Evolutionary conservation across 1,140 invertebrate genomes (phyloP), one percentile per base, ranked within the genome.

Genomic region (Sarcophaga peregrina): DNA sequence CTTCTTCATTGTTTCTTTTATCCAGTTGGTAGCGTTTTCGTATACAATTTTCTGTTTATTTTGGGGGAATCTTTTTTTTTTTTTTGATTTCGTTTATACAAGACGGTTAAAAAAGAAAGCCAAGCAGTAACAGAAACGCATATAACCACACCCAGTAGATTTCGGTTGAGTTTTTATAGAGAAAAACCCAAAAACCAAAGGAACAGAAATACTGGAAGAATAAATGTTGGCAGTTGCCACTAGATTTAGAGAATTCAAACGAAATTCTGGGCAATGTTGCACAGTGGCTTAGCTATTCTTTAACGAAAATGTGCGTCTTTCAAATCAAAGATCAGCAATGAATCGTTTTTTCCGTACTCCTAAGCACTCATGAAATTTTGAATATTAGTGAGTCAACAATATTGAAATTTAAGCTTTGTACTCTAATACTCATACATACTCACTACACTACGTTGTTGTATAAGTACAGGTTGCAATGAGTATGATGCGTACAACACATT

Each of bases 71-170:
- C 20, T 20, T 10, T 68, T 68, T 20, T n/a, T 68, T 7, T 68
- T 17, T 68, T 11, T 3, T 17, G 58, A 5, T 25, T 68, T 25
- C 8, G 17, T 20, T 68, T 68, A n/a, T 68, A 25, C n/a, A 68
- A 68, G 62, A 68, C 62, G 62, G n/a, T 25, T 37, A 68, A 68
- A 62, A 68, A 68, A 68, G 62, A 68, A 68, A 68, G 62, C 17
- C 17, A 20, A 25, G 62, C 10, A 20, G 62, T 68, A 68, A 68
- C 62, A 68, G 25, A 68, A 68, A 68, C 62, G 62, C 62, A 8
- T 68, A 68, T 68, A 20, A 68, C 62, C 62, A 68, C 62, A 68
- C 62, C 17, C 62, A 20, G 9, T 20, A 68, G 8, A 68, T 68
- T 68, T 68, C 20, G 17, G 17, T 68, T 17, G 25, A 37, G 25